These are phyloP conservation scores for Alosa sapidissima DNA, from an alignment of 2,797 vertebrate species.

Conservation along the genomic window DNA sequence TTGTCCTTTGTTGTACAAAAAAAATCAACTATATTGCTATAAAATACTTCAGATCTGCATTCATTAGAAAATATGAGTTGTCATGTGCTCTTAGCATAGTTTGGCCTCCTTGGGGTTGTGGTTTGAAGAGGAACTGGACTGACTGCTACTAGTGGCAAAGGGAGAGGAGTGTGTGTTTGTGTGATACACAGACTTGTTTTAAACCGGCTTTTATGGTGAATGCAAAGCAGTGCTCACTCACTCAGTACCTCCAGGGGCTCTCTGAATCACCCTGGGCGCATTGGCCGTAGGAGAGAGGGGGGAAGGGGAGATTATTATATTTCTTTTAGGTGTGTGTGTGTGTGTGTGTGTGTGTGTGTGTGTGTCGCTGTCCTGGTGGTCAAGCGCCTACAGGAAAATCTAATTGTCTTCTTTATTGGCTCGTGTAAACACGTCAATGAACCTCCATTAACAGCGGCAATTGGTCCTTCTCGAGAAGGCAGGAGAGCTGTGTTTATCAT, in stretches of 20 bases:
- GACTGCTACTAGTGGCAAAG: not conserved
- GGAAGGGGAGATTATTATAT: not conserved
- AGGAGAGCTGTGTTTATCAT: conserved; percentile 35
- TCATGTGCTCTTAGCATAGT: conserved; percentile 2
- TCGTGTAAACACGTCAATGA: conserved; percentile 42
- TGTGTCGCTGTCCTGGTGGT: conserved; percentile 6
- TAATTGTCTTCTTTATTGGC: conserved; percentile 33
- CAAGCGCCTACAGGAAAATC: conserved; percentile 20
- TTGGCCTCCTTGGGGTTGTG: not conserved
- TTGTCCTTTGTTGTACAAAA: conserved; percentile 17
- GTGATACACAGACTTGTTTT: not conserved
- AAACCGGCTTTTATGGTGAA: not conserved
- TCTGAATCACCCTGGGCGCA: not conserved
- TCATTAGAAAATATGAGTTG: not conserved
- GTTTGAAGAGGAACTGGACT: too few relatives aligned
- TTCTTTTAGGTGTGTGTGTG: not conserved
- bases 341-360: conserved; percentile 2
- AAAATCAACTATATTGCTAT: not conserved
- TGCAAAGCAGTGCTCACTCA: not conserved
- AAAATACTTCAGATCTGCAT: conserved; percentile 14
- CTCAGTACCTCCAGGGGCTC: not conserved
- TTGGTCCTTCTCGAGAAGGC: conserved; percentile 37
- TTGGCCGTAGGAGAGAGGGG: not conserved
- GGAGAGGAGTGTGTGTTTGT: not conserved
- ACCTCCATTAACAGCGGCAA: conserved; percentile 33